A percentile compares a stretch with the other conserved stretches of the same genome.
phyloP scores from a whole-genome alignment of 2,797 vertebrate genomes.

The Scomberomorus guttatus region DNA sequence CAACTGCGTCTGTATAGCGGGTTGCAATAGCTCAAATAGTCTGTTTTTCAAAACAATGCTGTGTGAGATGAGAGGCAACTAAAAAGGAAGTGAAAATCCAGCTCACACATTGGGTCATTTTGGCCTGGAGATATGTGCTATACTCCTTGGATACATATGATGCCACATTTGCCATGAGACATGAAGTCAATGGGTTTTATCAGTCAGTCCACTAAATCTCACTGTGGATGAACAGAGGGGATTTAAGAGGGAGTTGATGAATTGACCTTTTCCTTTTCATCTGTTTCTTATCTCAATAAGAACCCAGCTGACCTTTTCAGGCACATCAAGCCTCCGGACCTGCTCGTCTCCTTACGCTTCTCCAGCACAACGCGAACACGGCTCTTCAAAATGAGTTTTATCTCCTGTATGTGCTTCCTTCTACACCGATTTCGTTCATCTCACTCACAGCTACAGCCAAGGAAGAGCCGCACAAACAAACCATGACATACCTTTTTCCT shows the following conservation, averaged over 20 bases:
- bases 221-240: constrained; percentile 60
- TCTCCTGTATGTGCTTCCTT: constrained; percentile 49
- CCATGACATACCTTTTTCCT: constrained; percentile 43
- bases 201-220: constrained; percentile 75
- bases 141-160: constrained; percentile 37
- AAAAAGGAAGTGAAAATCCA: constrained; percentile 33
- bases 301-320: constrained; percentile 84
- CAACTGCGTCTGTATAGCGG: constrained; percentile 22
- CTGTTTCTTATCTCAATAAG: constrained; percentile 84
- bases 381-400: constrained; percentile 70
- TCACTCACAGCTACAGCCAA: constrained; percentile 14
- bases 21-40: constrained; percentile 21
- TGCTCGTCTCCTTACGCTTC: constrained; percentile 39
- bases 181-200: constrained; percentile 78
- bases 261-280: constrained; percentile 85
- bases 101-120: constrained; percentile 6
- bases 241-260: constrained; percentile 83
- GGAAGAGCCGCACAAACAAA: constrained; percentile 52
- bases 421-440: constrained; percentile 41
- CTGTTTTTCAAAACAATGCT: constrained; percentile 20
- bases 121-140: background rate
- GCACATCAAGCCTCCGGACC: constrained; percentile 67
- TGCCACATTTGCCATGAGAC: constrained; percentile 57
- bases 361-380: constrained; percentile 40
- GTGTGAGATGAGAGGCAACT: constrained; percentile 22